A percentile compares a stretch with the other conserved stretches of the same genome.
phyloP scores from a whole-genome alignment of 2,797 vertebrate genomes.

The Enteromius treurensis region DNA sequence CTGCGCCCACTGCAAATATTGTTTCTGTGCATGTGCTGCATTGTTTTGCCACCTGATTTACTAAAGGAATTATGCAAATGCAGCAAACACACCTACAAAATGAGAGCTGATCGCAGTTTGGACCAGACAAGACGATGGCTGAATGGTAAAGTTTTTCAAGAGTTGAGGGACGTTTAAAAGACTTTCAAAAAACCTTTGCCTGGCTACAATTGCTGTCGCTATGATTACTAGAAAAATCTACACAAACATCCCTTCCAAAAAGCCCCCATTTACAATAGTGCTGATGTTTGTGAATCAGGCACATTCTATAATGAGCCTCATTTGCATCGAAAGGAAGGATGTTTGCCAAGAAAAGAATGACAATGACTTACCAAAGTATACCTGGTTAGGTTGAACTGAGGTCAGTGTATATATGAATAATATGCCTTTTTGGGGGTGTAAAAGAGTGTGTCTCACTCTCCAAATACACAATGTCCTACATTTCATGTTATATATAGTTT shows the following conservation, averaged over 20 bases:
- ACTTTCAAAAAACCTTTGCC: background rate
- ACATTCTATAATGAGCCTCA: constrained; percentile 6
- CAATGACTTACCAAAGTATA: constrained; percentile 5
- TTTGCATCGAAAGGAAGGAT: constrained; percentile 17
- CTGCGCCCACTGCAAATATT: constrained; percentile 23
- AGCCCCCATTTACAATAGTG: constrained; percentile 1
- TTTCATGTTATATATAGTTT: background rate
- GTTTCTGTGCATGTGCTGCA: constrained; percentile 11
- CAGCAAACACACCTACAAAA: constrained; percentile 22
- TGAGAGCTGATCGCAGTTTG: background rate
- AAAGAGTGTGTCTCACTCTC: background rate
- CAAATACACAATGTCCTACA: background rate
- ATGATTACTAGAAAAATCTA: constrained; percentile 9
- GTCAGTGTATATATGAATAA: background rate
- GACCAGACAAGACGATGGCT: background rate
- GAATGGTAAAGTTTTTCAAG: background rate
- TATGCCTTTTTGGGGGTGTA: background rate
- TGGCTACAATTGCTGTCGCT: background rate
- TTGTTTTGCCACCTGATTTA: constrained; percentile 1
- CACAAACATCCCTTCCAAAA: background rate
- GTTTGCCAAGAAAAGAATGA: constrained; percentile 17
- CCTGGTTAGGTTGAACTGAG: constrained; percentile 4
- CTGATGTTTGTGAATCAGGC: constrained; percentile 18
- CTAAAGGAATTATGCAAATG: constrained; percentile 33
- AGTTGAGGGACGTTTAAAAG: background rate